phyloP scores from a whole-genome alignment of 2,797 vertebrate genomes.

The Ctenopoma multispine region DNA sequence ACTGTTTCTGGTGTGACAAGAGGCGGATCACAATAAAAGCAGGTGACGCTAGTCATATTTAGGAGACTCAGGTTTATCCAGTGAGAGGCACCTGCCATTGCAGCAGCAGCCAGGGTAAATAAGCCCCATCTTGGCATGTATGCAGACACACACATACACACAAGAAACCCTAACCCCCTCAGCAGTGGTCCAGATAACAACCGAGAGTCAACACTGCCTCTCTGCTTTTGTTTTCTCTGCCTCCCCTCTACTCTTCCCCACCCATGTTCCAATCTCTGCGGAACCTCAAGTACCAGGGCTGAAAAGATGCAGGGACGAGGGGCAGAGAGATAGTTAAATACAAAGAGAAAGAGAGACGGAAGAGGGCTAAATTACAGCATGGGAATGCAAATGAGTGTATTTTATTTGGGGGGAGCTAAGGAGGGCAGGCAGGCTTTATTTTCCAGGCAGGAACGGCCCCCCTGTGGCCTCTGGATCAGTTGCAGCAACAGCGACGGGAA shows the following conservation, averaged over 20 bases:
- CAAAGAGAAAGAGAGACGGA: conserved; percentile 19
- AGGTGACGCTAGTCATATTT: conserved; percentile 51
- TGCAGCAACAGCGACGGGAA: conserved; percentile 57
- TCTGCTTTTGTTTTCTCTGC: conserved; percentile 73
- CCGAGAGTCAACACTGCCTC: conserved; percentile 75
- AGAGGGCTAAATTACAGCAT: conserved; percentile 68
- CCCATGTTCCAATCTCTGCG: conserved; percentile 59
- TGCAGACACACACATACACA: conserved; percentile 39
- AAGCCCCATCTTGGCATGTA: conserved; percentile 50
- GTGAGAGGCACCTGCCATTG: conserved; percentile 67
- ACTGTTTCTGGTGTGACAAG: conserved; percentile 6
- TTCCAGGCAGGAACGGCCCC: conserved; percentile 68
- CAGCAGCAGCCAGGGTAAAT: conserved; percentile 69
- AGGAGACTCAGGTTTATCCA: conserved; percentile 70
- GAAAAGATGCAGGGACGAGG: conserved; percentile 69
- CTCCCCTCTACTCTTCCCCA: conserved; percentile 55
- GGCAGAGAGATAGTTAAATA: conserved; percentile 57
- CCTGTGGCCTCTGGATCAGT: conserved; percentile 68
- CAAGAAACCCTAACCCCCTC: conserved; percentile 42
- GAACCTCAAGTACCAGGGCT: conserved; percentile 55
- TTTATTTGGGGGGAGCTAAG: conserved; percentile 63
- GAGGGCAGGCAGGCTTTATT: conserved; percentile 67
- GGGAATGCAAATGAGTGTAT: conserved; percentile 74
- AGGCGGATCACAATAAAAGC: conserved; percentile 3
- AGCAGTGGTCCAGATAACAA: conserved; percentile 70